These are phyloP conservation scores for Felis chaus DNA, from an alignment of 2,113 vertebrate species.

Conservation along the genomic window DNA sequence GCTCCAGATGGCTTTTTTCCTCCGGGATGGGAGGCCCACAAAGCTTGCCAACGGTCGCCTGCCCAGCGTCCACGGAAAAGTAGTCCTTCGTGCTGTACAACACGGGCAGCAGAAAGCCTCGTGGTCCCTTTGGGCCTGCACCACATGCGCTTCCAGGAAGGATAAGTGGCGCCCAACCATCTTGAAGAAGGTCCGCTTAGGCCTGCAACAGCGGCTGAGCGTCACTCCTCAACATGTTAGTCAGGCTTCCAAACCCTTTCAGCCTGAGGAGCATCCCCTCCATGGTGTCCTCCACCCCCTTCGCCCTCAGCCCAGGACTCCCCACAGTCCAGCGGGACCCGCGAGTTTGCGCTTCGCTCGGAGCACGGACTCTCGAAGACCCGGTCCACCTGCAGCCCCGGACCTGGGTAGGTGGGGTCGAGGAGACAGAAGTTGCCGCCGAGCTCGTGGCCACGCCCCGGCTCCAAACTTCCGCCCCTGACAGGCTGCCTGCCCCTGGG, in stretches of 20 bases:
- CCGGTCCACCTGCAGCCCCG: fast-evolving
- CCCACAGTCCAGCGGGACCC: not conserved
- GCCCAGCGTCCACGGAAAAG: slow-evolving; percentile 37
- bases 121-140: slow-evolving; percentile 42
- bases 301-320: not conserved
- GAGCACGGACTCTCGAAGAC: fast-evolving
- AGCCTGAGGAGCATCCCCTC: slow-evolving; percentile 64
- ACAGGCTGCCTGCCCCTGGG: fast-evolving
- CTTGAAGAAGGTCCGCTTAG: not conserved
- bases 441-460: not conserved
- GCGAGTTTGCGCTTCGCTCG: fast-evolving
- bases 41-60: not conserved
- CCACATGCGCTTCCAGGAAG: slow-evolving; percentile 71
- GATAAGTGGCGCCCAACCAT: slow-evolving; percentile 62
- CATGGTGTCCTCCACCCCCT: slow-evolving; percentile 47
- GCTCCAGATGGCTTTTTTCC: not conserved
- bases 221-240: slow-evolving; percentile 69
- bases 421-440: fast-evolving
- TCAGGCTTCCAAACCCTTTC: slow-evolving; percentile 69
- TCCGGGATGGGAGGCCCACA: fast-evolving
- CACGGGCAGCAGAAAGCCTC: slow-evolving; percentile 57
- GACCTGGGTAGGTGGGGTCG: not conserved
- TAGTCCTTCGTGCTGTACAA: slow-evolving; percentile 55
- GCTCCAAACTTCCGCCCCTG: no score
- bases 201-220: slow-evolving; percentile 65